Evolutionary conservation across 2,113 vertebrate species (phyloP), one percentile per base, ranked within the genome.

Genomic region (Actenoides hombroni): DNA sequence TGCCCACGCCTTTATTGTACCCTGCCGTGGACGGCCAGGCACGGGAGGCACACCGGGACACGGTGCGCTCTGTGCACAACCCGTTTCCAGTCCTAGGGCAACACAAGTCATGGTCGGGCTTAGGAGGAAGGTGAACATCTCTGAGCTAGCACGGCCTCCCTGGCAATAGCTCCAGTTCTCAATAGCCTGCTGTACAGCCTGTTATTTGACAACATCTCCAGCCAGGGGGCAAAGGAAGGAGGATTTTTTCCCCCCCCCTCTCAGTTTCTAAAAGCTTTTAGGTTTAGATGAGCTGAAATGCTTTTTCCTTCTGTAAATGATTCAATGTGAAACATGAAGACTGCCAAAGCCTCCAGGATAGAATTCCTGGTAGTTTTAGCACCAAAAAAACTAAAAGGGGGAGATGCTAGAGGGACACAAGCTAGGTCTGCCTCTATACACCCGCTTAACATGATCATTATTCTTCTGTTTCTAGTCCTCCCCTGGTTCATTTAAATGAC

Each of bases 1-100:
- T 7, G 3, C 5, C 5, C 8, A 79, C 0, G 0, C 51, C 69
- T 48, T 17, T 44, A 2, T 5, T 0, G 0, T 12, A 12, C 31
- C 6, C 23, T n/a, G 39, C 49, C 1, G 0, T 3, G 28, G 24
- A 25, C 0, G 13, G 26, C 19, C 31, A 39, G 39, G 57, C 2
- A 0, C 18, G 28, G n/a, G 44, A 64, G 26, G 42, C 24, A 29
- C 3, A 12, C 0, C 2, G 37, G 17, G 14, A 12, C 15, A 18
- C 44, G 17, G 33, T 1, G 17, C 10, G 25, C 25, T 39, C 16
- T 57, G 25, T 37, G 13, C 1, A 1, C 48, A 54, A 28, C 25
- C 31, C 68, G 9, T 28, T 48, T 26, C 20, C 17, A 31, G 13
- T 11, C 49, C 61, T 37, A 42, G 1, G n/a, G n/a, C 39, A 46